Percentiles rank a stretch among this genome's conserved stretches.
phyloP scores from a whole-genome alignment of 1,140 invertebrate genomes.

The Antheraea mylitta region DNA sequence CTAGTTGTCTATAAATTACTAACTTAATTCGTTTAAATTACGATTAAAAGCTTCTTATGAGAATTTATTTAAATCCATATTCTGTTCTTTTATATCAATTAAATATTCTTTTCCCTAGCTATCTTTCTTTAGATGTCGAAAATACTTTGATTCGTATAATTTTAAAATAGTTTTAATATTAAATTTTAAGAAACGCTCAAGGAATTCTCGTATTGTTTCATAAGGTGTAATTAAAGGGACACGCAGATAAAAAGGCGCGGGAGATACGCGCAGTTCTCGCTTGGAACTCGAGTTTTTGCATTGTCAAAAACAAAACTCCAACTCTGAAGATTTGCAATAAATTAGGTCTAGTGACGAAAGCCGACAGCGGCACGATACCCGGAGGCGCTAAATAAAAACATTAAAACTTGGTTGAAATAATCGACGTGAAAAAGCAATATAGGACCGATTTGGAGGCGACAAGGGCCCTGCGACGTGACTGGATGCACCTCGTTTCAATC shows the following conservation, averaged over 20 bases:
- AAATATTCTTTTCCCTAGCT: too few species aligned
- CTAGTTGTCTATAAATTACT: too few species aligned
- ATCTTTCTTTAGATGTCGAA: too few species aligned
- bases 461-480: constrained; percentile 37
- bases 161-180: not conserved
- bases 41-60: too few species aligned
- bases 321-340: constrained; percentile 61
- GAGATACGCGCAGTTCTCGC: constrained; percentile 43
- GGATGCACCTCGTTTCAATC: constrained; percentile 28
- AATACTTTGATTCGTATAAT: not conserved
- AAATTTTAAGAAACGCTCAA: not conserved
- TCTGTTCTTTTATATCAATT: too few species aligned
- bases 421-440: constrained; percentile 64
- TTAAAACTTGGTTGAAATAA: constrained; percentile 71
- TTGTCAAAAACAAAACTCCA: constrained; percentile 57
- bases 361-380: constrained; percentile 66
- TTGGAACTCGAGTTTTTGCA: constrained; percentile 53
- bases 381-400: constrained; percentile 72
- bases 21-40: too few species aligned
- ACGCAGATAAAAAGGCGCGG: constrained; percentile 59
- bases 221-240: constrained; percentile 64
- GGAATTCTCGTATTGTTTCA: not conserved
- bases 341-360: constrained; percentile 64
- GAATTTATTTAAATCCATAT: too few species aligned
- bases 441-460: constrained; percentile 61